phyloP scores from a whole-genome alignment of 1,140 invertebrate genomes.

The Procambarus virginalis region DNA sequence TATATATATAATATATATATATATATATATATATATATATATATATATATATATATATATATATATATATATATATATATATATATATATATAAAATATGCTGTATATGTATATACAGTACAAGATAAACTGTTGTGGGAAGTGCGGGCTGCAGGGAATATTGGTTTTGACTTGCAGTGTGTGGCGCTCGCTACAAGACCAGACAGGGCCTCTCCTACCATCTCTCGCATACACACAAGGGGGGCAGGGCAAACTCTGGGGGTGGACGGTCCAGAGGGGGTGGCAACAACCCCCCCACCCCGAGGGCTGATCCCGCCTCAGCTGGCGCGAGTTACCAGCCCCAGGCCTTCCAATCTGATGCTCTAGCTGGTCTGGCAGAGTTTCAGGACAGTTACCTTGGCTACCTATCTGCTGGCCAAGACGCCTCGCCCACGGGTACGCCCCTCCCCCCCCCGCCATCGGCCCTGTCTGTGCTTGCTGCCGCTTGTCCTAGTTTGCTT shows the following conservation, averaged over 20 bases:
- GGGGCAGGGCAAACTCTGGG: constrained; percentile 73
- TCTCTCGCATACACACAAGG: constrained; percentile 95
- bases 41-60: no score
- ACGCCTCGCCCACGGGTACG: constrained; percentile 63
- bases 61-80: no score
- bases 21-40: no score
- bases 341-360: constrained; percentile 59
- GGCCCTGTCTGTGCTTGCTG: constrained; percentile 42
- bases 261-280: constrained; percentile 71
- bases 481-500: constrained; percentile 30
- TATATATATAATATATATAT: no score
- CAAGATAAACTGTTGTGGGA: constrained; percentile 3
- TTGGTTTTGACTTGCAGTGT: constrained; percentile 81
- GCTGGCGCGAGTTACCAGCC: constrained; percentile 70
- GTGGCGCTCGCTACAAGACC: constrained; percentile 97
- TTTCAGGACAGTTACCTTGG: constrained; percentile 68
- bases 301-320: constrained; percentile 30
- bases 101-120: not conserved
- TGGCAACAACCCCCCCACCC: constrained; percentile 61
- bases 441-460: constrained; percentile 11
- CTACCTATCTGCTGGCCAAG: constrained; percentile 59
- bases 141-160: constrained; percentile 37
- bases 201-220: constrained; percentile 97
- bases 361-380: constrained; percentile 64
- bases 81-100: no score